Conservation (phyloP, 2,888 invertebrate species). For the Eilema caniola region DNA sequence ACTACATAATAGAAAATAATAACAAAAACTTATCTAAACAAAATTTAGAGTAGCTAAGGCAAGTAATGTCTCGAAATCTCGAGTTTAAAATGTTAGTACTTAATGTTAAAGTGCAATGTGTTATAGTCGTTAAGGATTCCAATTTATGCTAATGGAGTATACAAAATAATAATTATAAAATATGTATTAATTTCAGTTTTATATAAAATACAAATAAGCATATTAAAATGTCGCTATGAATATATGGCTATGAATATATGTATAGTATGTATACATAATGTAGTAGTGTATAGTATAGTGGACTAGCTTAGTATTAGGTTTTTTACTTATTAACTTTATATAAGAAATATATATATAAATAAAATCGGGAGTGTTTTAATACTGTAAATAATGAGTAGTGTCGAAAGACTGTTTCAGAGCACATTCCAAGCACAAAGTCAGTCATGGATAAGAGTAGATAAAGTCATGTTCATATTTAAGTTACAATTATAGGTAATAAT, state of each 20-base stretch:
- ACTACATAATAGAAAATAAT: not conserved
- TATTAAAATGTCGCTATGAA: constrained; percentile 42
- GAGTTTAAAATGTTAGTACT: not conserved
- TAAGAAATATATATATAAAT: constrained; percentile 12
- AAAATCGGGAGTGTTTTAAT: not conserved
- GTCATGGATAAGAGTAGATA: not conserved
- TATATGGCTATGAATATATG: constrained; percentile 47
- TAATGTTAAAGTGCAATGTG: not conserved
- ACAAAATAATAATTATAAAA: not conserved
- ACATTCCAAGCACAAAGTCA: constrained; percentile 45
- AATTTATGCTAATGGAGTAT: not conserved
- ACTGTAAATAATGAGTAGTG: not conserved
- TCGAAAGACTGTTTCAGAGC: constrained; percentile 22
- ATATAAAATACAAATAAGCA: not conserved
- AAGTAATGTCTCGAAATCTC: not conserved
- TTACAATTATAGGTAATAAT: not conserved
- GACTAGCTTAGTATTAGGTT: constrained; percentile 37
- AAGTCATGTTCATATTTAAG: not conserved
- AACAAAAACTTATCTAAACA: not conserved
- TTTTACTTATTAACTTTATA: constrained; percentile 39
- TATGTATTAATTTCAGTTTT: not conserved
- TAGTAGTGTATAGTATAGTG: constrained; percentile 27
- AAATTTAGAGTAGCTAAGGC: not conserved
- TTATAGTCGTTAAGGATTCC: not conserved
- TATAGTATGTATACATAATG: constrained; percentile 41